These are phyloP conservation scores for Rosalia funebris DNA, from an alignment of 2,888 invertebrate genomes.

Conservation along the genomic window DNA sequence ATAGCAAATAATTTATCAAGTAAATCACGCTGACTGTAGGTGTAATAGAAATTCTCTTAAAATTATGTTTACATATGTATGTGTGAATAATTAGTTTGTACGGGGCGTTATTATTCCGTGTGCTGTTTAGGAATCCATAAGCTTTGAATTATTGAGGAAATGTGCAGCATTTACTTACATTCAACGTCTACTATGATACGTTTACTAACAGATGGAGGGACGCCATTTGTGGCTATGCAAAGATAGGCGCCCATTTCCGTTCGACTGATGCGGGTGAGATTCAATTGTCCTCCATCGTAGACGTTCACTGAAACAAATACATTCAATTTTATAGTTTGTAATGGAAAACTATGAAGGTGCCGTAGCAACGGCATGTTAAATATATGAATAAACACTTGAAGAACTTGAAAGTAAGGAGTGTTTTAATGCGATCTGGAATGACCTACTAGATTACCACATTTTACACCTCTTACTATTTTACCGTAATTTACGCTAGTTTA, in stretches of 20 bases:
- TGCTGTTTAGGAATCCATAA: slow-evolving; percentile 9
- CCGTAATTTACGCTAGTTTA: too few relatives aligned
- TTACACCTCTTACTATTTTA: too few relatives aligned
- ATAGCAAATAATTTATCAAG: too few relatives aligned
- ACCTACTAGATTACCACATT: too few relatives aligned
- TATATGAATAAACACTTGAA: too few relatives aligned
- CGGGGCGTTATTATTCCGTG: not conserved
- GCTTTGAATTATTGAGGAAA: slow-evolving; percentile 43
- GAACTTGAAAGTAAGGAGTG: too few relatives aligned
- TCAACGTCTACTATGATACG: slow-evolving; percentile 91
- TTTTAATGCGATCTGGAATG: too few relatives aligned
- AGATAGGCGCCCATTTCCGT: slow-evolving; percentile 89
- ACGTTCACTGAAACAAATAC: slow-evolving; percentile 75
- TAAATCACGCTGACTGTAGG: too few relatives aligned
- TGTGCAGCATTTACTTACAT: slow-evolving; percentile 72
- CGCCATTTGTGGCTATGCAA: slow-evolving; percentile 86
- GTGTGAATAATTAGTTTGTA: not conserved
- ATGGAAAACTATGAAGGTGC: too few relatives aligned
- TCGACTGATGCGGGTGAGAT: slow-evolving; percentile 86
- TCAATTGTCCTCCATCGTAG: slow-evolving; percentile 86
- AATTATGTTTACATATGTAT: not conserved
- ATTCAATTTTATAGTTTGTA: not conserved
- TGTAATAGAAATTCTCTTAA: too few relatives aligned
- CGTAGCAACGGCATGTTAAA: too few relatives aligned
- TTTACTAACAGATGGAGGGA: slow-evolving; percentile 92